phyloP scores from a whole-genome alignment of 2,113 vertebrate species.

The Numida meleagris region DNA sequence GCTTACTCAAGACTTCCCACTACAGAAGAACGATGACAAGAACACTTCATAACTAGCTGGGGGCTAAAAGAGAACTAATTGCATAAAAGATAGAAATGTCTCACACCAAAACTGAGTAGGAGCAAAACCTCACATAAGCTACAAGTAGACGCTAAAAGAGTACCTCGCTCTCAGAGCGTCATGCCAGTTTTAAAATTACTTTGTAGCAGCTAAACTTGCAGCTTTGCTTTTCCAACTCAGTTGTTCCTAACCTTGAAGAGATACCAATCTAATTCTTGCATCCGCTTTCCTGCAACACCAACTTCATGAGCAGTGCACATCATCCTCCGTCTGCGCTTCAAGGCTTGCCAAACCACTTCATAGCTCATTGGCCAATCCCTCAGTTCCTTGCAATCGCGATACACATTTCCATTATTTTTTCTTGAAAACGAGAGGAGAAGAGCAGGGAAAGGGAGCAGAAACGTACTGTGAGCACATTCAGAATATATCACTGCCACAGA shows the following conservation, averaged over 20 bases:
- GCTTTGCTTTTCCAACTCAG: not conserved
- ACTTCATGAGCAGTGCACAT: not conserved
- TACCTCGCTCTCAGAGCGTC: not conserved
- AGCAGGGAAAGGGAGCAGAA: not conserved
- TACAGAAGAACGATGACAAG: constrained; percentile 3
- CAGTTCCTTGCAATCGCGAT: not conserved
- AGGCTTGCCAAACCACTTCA: constrained; percentile 20
- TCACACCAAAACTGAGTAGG: constrained; percentile 6
- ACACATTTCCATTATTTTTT: not conserved
- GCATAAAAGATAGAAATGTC: constrained; percentile 16
- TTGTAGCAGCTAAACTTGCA: not conserved
- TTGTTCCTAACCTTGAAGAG: not conserved
- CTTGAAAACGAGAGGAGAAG: not conserved
- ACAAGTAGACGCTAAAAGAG: not conserved
- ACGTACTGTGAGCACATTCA: constrained; percentile 13
- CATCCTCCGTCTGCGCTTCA: not conserved
- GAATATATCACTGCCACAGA: constrained; percentile 47
- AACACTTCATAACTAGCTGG: not conserved
- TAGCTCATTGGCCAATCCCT: constrained; percentile 37
- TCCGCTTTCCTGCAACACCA: not conserved
- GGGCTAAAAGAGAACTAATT: not conserved
- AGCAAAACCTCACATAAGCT: not conserved
- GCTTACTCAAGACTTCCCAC: not conserved
- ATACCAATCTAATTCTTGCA: constrained; percentile 3
- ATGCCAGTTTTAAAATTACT: not conserved